These are phyloP conservation scores for Meiosimyza platycephala DNA, from an alignment of 2,888 invertebrate genomes.

Conservation along the genomic window DNA sequence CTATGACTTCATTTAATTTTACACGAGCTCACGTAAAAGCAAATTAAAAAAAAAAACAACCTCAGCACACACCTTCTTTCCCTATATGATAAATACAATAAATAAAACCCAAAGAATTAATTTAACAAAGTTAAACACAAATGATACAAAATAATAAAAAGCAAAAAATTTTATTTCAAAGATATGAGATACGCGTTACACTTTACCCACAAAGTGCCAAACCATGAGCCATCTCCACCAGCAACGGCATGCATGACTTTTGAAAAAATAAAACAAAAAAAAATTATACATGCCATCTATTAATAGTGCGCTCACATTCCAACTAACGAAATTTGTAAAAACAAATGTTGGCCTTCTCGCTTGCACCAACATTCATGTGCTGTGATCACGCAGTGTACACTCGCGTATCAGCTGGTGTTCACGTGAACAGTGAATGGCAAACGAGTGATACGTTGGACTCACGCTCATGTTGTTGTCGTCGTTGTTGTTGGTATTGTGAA, in stretches of 20 bases:
- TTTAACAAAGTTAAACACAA: too few relatives aligned
- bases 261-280: not conserved
- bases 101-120: too few relatives aligned
- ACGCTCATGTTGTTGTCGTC: constrained; percentile 36
- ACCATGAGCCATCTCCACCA: constrained; percentile 31
- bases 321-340: constrained; percentile 62
- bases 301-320: constrained; percentile 53
- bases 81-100: too few relatives aligned
- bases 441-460: constrained; percentile 51
- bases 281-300: constrained; percentile 13
- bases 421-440: constrained; percentile 79
- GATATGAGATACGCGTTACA: too few relatives aligned
- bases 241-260: not conserved
- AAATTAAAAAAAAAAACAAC: too few relatives aligned
- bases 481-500: not conserved
- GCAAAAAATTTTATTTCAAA: too few relatives aligned
- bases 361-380: constrained; percentile 54
- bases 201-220: not conserved
- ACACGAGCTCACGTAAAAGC: too few relatives aligned
- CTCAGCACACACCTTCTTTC: too few relatives aligned
- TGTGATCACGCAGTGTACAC: constrained; percentile 67
- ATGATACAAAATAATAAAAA: too few relatives aligned
- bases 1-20: too few relatives aligned
- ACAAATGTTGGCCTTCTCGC: constrained; percentile 61
- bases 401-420: constrained; percentile 78